These are phyloP conservation scores for Platichthys stellatus DNA, from an alignment of 2,113 vertebrate species.

Conservation along the genomic window DNA sequence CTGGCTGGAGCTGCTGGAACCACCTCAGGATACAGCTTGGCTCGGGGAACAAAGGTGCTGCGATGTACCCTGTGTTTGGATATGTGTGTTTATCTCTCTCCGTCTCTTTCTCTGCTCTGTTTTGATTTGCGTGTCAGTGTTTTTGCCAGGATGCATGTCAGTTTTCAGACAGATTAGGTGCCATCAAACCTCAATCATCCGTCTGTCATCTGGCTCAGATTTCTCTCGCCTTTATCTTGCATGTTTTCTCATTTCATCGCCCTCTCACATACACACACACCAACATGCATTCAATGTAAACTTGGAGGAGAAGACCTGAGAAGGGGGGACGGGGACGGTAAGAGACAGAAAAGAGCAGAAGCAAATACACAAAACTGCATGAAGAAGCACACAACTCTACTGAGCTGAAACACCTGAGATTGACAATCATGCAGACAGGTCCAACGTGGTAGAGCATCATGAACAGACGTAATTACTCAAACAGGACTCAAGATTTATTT, in stretches of 20 bases:
- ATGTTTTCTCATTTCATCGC: slow-evolving; percentile 39
- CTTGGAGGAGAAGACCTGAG: not conserved
- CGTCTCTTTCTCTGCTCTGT: slow-evolving; percentile 30
- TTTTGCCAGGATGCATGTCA: slow-evolving; percentile 65
- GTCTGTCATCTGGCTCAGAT: slow-evolving; percentile 55
- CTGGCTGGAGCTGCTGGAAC: slow-evolving; percentile 45
- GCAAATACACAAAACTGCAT: no score
- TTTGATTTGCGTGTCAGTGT: slow-evolving; percentile 54
- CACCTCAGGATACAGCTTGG: slow-evolving; percentile 55
- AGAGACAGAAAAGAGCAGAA: not conserved
- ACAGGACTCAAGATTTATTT: not conserved
- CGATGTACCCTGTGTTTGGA: slow-evolving; percentile 43
- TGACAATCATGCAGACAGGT: slow-evolving; percentile 4
- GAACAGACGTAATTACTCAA: not conserved
- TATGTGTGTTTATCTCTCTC: slow-evolving; percentile 36
- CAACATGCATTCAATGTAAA: slow-evolving; percentile 22
- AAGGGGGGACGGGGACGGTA: not conserved
- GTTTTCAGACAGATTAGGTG: slow-evolving; percentile 68
- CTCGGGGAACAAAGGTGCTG: slow-evolving; percentile 51
- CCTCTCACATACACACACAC: slow-evolving; percentile 20
- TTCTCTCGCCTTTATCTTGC: slow-evolving; percentile 10
- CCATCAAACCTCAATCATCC: slow-evolving; percentile 61
- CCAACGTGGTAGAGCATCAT: not conserved
- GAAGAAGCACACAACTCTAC: slow-evolving; percentile 1
- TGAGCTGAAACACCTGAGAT: slow-evolving; percentile 6